Evolutionary conservation across 2,113 vertebrate species (phyloP).

Genomic region (Blennius ocellaris): DNA sequence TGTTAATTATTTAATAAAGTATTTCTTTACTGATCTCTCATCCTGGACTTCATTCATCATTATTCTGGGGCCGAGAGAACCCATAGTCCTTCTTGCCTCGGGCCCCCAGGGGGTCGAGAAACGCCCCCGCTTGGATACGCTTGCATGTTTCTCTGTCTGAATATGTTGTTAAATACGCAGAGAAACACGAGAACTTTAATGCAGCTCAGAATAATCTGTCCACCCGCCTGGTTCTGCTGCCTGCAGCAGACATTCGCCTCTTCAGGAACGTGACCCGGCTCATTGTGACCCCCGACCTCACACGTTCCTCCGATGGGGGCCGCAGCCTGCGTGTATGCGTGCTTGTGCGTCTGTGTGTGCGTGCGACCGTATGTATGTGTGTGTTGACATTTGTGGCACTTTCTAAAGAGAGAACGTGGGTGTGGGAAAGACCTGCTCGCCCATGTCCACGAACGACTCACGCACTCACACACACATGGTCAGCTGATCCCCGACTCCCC

Average conservation of each 20-base stretch:
- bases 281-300: constrained; percentile 39
- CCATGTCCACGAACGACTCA: constrained; percentile 18
- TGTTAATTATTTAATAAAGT: no score
- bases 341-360: constrained; percentile 47
- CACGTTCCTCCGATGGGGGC: constrained; percentile 58
- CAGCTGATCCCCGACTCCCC: constrained; percentile 64
- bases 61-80: no score
- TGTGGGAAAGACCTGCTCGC: constrained; percentile 65
- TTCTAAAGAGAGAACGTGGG: constrained; percentile 65
- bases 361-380: constrained; percentile 43
- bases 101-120: no score
- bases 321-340: constrained; percentile 16
- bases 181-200: not conserved
- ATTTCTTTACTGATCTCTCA: no score
- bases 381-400: constrained; percentile 56
- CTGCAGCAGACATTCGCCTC: constrained; percentile 27
- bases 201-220: not conserved
- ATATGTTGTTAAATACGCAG: not conserved
- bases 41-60: no score
- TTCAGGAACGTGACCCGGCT: constrained; percentile 43
- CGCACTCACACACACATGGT: constrained; percentile 46
- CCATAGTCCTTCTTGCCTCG: no score
- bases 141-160: not conserved
- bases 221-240: not conserved
- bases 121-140: not conserved